A percentile compares a stretch with the other conserved stretches of the same genome.
These are phyloP conservation scores for Allobates femoralis DNA, from an alignment of 2,797 vertebrate species.

Conservation along the genomic window DNA sequence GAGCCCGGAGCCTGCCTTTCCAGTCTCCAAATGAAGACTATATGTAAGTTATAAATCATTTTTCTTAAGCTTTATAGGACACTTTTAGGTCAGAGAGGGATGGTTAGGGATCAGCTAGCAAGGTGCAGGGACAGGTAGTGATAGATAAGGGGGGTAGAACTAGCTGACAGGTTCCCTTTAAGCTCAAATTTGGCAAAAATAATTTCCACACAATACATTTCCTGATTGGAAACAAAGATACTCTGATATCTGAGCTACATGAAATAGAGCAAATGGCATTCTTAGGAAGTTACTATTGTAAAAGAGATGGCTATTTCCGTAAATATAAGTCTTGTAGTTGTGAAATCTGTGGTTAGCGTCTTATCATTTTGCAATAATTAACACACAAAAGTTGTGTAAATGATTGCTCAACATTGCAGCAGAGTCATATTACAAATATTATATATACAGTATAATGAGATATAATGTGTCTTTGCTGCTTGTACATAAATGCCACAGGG, in stretches of 20 bases:
- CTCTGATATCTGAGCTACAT: neutral
- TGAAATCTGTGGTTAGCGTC: conserved; percentile 15
- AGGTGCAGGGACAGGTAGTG: no score
- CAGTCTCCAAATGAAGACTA: no score
- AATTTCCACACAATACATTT: no score
- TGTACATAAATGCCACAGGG: neutral
- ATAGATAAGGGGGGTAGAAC: no score
- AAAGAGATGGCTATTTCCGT: neutral
- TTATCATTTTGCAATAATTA: conserved; percentile 10
- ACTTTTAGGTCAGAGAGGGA: no score
- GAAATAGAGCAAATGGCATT: neutral
- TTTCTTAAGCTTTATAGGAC: no score
- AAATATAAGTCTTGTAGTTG: neutral
- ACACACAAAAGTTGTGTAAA: conserved; percentile 5
- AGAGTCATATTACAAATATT: neutral
- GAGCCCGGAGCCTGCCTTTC: no score
- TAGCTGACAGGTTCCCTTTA: no score
- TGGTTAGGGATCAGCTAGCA: no score
- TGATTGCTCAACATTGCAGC: neutral
- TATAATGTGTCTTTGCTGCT: neutral
- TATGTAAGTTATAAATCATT: no score
- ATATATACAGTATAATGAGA: neutral
- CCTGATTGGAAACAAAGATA: neutral
- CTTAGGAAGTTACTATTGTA: neutral
- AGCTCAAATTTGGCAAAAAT: no score